Conservation (phyloP, 1,140 invertebrate species). For the Penaeus japonicus region DNA sequence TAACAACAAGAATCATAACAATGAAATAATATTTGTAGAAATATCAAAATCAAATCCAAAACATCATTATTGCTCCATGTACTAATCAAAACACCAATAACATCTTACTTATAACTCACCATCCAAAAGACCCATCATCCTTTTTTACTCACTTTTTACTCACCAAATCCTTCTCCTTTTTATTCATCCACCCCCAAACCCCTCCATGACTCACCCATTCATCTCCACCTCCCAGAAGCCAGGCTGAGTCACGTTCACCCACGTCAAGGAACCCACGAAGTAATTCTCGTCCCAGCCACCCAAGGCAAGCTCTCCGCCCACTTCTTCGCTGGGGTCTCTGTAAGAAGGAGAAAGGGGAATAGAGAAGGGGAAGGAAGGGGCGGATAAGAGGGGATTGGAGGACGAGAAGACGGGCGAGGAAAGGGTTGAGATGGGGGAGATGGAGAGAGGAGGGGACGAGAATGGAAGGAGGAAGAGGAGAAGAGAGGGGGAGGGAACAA, state of each 20-base stretch:
- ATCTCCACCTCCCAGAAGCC: conserved; percentile 59
- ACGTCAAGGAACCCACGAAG: conserved; percentile 60
- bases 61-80: background rate
- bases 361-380: too few relatives aligned
- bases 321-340: conserved; percentile 61
- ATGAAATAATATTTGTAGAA: too few relatives aligned
- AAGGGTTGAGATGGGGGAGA: too few relatives aligned
- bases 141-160: background rate
- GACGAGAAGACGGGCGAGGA: too few relatives aligned
- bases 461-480: too few relatives aligned
- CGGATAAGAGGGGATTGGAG: too few relatives aligned
- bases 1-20: too few relatives aligned
- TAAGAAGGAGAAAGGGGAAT: too few relatives aligned
- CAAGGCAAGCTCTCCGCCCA: conserved; percentile 62
- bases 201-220: conserved; percentile 39
- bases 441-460: too few relatives aligned
- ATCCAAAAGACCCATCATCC: background rate
- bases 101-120: too few relatives aligned
- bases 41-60: background rate
- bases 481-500: too few relatives aligned
- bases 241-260: conserved; percentile 41
- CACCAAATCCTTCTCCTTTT: background rate
- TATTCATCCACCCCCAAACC: background rate
- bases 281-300: conserved; percentile 63
- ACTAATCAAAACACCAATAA: background rate